A percentile compares a stretch with the other conserved stretches of the same genome.
These are phyloP conservation scores for Gnathonemus echidnorhynchus DNA, from an alignment of 2,113 vertebrate genomes.

Conservation along the genomic window DNA sequence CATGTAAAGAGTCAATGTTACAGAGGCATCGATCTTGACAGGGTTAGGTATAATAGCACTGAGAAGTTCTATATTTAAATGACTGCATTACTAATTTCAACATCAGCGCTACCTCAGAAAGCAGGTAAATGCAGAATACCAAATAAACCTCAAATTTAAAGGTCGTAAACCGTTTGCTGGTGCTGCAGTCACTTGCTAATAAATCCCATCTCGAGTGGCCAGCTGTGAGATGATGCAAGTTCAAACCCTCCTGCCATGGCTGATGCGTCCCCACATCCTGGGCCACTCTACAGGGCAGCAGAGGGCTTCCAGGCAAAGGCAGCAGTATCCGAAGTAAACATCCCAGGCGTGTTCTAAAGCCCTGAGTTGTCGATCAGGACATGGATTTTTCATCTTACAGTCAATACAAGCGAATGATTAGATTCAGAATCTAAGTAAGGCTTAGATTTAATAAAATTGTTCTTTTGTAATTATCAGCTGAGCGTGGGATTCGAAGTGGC, in stretches of 20 bases:
- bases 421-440: no score
- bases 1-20: background rate
- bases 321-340: background rate
- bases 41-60: background rate
- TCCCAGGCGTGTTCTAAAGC: background rate
- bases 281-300: background rate
- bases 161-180: background rate
- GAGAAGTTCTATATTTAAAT: background rate
- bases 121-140: background rate
- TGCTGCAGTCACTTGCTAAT: background rate
- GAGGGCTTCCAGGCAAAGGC: no score
- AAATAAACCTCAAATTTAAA: background rate
- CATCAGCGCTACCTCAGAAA: background rate
- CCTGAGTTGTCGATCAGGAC: background rate
- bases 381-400: no score
- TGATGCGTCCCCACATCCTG: background rate
- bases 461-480: background rate
- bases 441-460: background rate
- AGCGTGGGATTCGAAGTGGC: background rate
- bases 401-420: no score
- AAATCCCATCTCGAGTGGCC: background rate
- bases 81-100: background rate
- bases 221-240: background rate
- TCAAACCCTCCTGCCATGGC: background rate
- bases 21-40: background rate